Base-by-base conservation (phyloP, 2,888 invertebrate species). In the Cryptus viduatorius region DNA sequence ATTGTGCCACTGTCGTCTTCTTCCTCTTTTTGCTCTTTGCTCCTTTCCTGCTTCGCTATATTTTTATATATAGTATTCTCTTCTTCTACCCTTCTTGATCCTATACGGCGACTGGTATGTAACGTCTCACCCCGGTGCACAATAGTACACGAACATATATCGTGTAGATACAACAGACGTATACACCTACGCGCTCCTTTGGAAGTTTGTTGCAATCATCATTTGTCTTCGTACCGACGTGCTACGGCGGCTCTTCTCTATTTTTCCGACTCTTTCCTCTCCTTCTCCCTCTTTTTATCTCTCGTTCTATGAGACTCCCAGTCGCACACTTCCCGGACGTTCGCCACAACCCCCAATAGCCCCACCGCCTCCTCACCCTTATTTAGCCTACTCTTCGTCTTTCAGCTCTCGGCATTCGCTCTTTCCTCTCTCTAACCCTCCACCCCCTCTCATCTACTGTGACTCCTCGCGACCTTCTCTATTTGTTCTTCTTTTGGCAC, bases 201-300 rank as follows among this genome's bases (percentile, higher is more conserved):
- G 79, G 83, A 89, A 89, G 87, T 88, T 87, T 87, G 84, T 87
- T 87, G 88, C 88, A 87, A 89, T 89, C 88, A 89, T 87, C 88
- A 87, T 89, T 89, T 88, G 87, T 89, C 89, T 88, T 88, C 82
- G 80, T 87, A 86, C 84, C 83, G 80, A 85, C 82, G 85, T 85
- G 67, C 82, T 68, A 82, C 61, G 65, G 37, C 64, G 73, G 31
- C 59, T 16, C 7, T 71, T 65, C 64, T 29, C 76, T 61, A 72
- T 72, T 80, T 83, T 80, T 80, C 71, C 72, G 16, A 59, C 71
- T 46, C 69, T 75, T 24, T 42, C 53, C 56, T 67, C 65, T 76
- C 65, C 50, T 68, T 56, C 24, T 67, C 42, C 4, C 56, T 76
- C 31, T 65, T 56, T 71, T 24, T 50, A 14, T 42, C 24, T 64